These are phyloP conservation scores for Heteromormyrus szaboi DNA, from an alignment of 2,797 vertebrate species.

Conservation along the genomic window DNA sequence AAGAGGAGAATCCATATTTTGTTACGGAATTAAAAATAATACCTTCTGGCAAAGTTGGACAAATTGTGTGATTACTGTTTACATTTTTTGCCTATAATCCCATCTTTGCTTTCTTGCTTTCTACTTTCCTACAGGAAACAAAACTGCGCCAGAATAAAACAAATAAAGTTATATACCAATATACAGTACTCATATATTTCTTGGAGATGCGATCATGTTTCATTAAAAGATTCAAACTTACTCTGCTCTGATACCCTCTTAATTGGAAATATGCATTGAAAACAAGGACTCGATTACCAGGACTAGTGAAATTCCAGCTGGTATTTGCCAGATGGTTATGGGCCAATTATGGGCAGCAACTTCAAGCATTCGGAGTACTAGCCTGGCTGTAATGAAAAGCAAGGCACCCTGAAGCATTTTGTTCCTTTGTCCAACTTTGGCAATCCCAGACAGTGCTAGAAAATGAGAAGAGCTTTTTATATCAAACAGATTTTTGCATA, in stretches of 20 bases:
- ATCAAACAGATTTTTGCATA: not conserved
- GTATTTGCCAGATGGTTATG: not conserved
- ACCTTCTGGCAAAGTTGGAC: not conserved
- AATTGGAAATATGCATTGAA: not conserved
- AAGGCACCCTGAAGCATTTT: not conserved
- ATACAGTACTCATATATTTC: not conserved
- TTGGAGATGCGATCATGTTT: not conserved
- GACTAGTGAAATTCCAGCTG: not conserved
- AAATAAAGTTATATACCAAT: not conserved
- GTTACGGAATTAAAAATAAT: not conserved
- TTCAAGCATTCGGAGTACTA: not conserved
- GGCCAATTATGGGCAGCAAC: not conserved
- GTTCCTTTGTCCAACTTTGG: not conserved
- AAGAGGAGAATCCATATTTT: not conserved
- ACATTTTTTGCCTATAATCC: not conserved
- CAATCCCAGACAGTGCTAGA: not conserved
- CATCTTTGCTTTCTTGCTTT: not conserved
- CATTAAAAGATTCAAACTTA: not conserved
- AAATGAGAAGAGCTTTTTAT: conserved; percentile 2
- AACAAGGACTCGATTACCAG: not conserved
- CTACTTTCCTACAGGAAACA: not conserved
- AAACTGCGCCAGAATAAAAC: not conserved
- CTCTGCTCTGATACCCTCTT: not conserved
- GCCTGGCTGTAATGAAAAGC: not conserved
- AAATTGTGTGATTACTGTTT: not conserved